phyloP scores from a whole-genome alignment of 2,888 invertebrate species.

The Latrodectus hesperus region DNA sequence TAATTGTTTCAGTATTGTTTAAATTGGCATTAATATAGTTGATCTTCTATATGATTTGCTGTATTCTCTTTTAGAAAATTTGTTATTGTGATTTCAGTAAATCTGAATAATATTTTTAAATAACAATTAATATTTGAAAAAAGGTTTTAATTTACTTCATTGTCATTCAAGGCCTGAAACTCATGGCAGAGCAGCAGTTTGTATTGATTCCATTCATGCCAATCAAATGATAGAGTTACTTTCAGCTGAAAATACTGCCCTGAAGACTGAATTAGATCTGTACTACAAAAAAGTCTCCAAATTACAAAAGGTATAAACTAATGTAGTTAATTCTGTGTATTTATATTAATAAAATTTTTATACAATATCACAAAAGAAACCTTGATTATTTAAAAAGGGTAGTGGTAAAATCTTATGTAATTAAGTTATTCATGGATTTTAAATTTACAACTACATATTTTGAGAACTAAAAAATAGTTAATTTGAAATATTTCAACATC shows the following conservation, averaged over 20 bases:
- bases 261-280: slow-evolving; percentile 87
- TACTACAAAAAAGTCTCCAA: slow-evolving; percentile 89
- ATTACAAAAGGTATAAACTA: slow-evolving; percentile 83
- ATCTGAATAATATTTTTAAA: neutral
- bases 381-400: too few relatives aligned
- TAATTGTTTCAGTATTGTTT: too few relatives aligned
- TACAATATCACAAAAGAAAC: too few relatives aligned
- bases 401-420: too few relatives aligned
- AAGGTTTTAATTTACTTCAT: neutral
- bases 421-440: too few relatives aligned
- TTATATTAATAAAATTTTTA: too few relatives aligned
- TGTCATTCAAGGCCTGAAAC: slow-evolving; percentile 65
- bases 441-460: too few relatives aligned
- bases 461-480: too few relatives aligned
- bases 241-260: slow-evolving; percentile 87
- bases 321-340: too few relatives aligned
- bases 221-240: slow-evolving; percentile 85
- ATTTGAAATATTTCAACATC: too few relatives aligned
- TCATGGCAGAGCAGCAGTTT: slow-evolving; percentile 56
- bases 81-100: neutral
- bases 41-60: neutral
- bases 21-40: neutral
- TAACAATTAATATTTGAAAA: too few relatives aligned
- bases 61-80: neutral
- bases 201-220: slow-evolving; percentile 46